Evolutionary conservation across 1,140 invertebrate genomes (phyloP).

Genomic region (Augochlora pura): DNA sequence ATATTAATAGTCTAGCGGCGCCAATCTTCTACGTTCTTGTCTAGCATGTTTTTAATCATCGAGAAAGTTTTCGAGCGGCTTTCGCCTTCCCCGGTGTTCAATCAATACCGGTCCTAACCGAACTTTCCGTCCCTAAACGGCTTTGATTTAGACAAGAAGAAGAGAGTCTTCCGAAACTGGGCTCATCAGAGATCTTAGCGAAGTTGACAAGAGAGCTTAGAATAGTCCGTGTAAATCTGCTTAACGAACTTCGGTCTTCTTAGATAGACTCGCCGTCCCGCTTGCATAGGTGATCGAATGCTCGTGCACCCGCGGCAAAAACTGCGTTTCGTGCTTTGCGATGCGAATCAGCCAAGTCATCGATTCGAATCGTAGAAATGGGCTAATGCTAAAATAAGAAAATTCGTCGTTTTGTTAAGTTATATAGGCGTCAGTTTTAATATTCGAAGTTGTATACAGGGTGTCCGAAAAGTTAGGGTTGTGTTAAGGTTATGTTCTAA

Average conservation of each 20-base stretch:
- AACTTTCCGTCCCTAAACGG: neutral
- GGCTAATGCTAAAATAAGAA: too few species aligned
- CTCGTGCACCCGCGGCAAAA: neutral
- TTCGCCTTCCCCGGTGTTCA: neutral
- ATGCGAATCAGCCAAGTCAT: too few species aligned
- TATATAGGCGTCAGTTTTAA: too few species aligned
- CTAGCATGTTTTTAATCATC: neutral
- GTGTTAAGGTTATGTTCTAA: too few species aligned
- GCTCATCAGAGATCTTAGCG: constrained; percentile 17
- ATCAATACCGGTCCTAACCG: neutral
- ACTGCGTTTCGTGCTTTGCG: too few species aligned
- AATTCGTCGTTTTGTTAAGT: too few species aligned
- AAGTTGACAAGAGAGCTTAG: constrained; percentile 4
- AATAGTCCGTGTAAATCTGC: constrained; percentile 4
- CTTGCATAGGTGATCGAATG: neutral
- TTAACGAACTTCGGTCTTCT: neutral
- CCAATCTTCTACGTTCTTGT: neutral
- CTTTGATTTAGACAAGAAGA: neutral
- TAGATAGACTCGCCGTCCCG: neutral
- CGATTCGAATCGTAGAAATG: too few species aligned
- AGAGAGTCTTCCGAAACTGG: neutral
- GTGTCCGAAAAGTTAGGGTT: too few species aligned
- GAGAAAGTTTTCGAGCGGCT: neutral
- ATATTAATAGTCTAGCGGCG: neutral
- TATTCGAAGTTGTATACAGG: too few species aligned